Conservation (phyloP, 1,140 invertebrate genomes). For the Ceratitis capitata region DNA sequence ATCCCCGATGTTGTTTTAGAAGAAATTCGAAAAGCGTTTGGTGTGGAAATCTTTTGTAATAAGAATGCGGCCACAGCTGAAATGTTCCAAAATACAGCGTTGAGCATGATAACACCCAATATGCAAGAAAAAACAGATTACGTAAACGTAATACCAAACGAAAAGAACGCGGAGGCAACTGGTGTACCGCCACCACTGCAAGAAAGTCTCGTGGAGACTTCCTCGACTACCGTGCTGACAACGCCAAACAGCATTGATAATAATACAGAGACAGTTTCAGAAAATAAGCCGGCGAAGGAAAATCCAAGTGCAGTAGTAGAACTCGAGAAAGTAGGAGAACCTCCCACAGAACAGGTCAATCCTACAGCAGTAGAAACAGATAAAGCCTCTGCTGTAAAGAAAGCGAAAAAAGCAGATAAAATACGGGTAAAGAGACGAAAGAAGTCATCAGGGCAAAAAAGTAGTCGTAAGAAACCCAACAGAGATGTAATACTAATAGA, state of each 20-base stretch:
- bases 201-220: not conserved
- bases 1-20: conserved; percentile 52
- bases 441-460: not conserved
- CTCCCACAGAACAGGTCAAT: not conserved
- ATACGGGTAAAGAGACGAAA: not conserved
- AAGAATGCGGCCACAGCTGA: not conserved
- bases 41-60: conserved; percentile 46
- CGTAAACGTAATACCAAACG: not conserved
- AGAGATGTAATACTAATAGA: conserved; percentile 12
- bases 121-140: not conserved
- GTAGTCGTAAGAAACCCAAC: not conserved
- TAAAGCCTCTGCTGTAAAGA: not conserved
- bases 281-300: not conserved
- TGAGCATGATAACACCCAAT: not conserved
- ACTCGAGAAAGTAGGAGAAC: not conserved
- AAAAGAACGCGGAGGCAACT: not conserved
- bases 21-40: conserved; percentile 59
- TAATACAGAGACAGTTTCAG: not conserved
- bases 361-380: not conserved
- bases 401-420: conserved; percentile 6
- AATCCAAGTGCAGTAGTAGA: not conserved
- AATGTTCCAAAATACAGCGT: not conserved
- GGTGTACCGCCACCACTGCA: not conserved
- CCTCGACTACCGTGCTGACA: not conserved
- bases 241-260: not conserved